These are phyloP conservation scores for Therioaphis trifolii DNA, from an alignment of 2,888 invertebrate genomes.

Conservation along the genomic window DNA sequence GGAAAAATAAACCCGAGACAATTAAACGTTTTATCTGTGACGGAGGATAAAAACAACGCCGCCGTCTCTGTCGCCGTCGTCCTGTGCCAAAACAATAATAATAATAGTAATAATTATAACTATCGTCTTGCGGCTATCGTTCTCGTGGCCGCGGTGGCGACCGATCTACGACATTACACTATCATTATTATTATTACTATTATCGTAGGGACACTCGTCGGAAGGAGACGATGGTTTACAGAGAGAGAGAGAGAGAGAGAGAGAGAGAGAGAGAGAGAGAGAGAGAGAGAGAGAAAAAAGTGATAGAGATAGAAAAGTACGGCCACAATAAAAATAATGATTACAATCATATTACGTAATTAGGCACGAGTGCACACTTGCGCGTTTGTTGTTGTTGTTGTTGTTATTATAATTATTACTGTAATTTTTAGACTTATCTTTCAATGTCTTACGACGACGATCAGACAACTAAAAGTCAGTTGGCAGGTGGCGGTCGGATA, in stretches of 20 bases:
- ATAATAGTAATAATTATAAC: conserved; percentile 15
- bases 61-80: background rate
- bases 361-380: background rate
- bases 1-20: conserved; percentile 53
- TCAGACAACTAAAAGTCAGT: background rate
- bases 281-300: background rate
- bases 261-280: background rate
- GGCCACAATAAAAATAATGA: background rate
- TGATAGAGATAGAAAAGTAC: too few species aligned
- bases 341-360: background rate
- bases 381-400: background rate
- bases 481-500: background rate
- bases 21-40: conserved; percentile 51
- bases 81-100: conserved; percentile 43
- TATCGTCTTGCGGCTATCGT: conserved; percentile 1
- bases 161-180: background rate
- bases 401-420: conserved; percentile 8
- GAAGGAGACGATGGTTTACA: too few species aligned
- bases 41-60: conserved; percentile 45
- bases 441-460: background rate
- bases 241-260: background rate
- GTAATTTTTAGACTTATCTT: conserved; percentile 5
- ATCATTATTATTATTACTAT: too few species aligned
- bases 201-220: too few species aligned
- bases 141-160: background rate